A percentile compares a stretch with the other conserved stretches of the same genome.
Evolutionary conservation across 2,797 vertebrate species (phyloP).

Genomic region (Clarias pachynema): DNA sequence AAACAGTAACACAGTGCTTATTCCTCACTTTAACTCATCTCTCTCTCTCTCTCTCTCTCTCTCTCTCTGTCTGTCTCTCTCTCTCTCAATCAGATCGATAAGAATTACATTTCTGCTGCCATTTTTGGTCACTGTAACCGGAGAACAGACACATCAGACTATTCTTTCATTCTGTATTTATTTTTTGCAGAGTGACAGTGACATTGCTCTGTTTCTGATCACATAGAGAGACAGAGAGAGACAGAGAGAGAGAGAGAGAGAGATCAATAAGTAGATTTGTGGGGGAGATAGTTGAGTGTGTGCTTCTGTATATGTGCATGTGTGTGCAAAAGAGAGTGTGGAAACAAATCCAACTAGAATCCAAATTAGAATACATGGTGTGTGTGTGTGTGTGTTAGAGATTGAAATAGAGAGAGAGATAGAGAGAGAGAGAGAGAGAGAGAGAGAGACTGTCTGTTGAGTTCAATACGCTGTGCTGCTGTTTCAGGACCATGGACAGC

Average conservation of each 20-base stretch:
- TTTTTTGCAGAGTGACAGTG: not conserved
- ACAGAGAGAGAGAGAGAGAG: not conserved
- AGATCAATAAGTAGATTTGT: not conserved
- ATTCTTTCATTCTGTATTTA: slow-evolving; percentile 27
- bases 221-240: not conserved
- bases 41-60: not conserved
- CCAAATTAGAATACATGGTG: too few species aligned
- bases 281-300: not conserved
- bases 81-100: slow-evolving; percentile 53
- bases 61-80: not conserved
- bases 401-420: too few species aligned
- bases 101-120: slow-evolving; percentile 58
- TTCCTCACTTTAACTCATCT: not conserved
- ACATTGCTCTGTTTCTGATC: not conserved
- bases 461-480: too few species aligned
- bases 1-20: not conserved
- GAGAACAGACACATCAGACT: slow-evolving; percentile 47
- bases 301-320: not conserved
- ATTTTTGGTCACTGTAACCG: slow-evolving; percentile 51
- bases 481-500: not conserved
- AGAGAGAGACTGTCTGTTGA: too few species aligned
- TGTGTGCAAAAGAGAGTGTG: not conserved
- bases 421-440: too few species aligned
- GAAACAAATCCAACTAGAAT: not conserved
- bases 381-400: not conserved